Percentiles rank a stretch among this genome's conserved stretches.
phyloP scores from a whole-genome alignment of 2,113 vertebrate genomes.

The Crotalus helleri region DNA sequence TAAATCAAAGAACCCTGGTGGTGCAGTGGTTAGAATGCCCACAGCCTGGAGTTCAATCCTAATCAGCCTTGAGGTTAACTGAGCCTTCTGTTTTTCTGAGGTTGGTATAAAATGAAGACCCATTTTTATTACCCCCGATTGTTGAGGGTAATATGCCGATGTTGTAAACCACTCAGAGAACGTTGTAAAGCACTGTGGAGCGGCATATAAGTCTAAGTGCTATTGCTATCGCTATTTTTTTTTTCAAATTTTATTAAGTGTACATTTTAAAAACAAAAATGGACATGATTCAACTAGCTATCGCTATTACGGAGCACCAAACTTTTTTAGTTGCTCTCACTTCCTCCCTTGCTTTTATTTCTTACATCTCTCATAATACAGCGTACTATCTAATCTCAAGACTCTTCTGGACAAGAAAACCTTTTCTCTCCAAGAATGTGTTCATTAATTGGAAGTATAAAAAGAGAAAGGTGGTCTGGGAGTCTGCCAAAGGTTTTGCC shows the following conservation, averaged over 20 bases:
- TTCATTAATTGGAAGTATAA: neutral
- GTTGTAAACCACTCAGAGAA: neutral
- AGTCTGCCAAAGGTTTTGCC: neutral
- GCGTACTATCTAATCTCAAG: neutral
- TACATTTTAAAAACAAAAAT: no score
- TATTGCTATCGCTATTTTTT: neutral
- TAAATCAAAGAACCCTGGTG: neutral
- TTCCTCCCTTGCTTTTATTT: neutral
- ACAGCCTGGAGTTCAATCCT: neutral
- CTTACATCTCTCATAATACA: neutral
- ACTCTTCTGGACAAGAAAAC: neutral
- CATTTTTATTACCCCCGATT: neutral
- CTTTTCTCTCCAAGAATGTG: neutral
- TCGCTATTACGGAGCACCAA: neutral
- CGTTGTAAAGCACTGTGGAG: neutral
- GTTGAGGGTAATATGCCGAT: neutral
- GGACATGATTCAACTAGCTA: neutral
- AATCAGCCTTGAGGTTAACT: neutral
- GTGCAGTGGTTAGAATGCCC: neutral
- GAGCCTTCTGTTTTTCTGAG: neutral
- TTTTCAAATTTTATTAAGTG: no score
- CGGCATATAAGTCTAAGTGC: neutral
- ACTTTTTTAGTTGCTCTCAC: neutral
- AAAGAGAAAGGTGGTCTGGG: neutral
- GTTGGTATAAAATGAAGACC: neutral